Base-by-base conservation (phyloP, 2,888 invertebrate species). In the Eilema griseolum region DNA sequence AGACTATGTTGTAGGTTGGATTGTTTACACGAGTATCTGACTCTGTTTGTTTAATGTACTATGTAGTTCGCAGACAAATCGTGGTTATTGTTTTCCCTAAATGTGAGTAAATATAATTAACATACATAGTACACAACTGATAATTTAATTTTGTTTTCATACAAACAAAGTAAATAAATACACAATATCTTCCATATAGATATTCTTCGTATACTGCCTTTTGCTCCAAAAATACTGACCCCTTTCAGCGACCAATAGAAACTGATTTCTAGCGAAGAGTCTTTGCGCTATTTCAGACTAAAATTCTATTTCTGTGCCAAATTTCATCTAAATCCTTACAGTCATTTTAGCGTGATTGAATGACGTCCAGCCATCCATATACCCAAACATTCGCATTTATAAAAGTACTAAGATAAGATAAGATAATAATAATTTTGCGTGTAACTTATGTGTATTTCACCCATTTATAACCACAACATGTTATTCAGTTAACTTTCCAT, bases 21-120 rank as follows among this genome's bases (percentile, higher is more conserved):
- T 74, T 74, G 69, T 82, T 71, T 71, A 66, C 56, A 74, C 33
- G 59, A 73, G 41, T 73, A 71, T 73, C 73, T 72, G 66, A 66
- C 63, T 61, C 67, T 72, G 68, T 61, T 65, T 66, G 16, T 67
- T 26, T 24, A 10, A 37, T 33, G 37, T 24, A 23, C 61, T 69
- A 66, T 62, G 62, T 14, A 61, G 33, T 61, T 59, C 26, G 59
- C 41, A 69, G 69, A 57, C 67, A 52, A 64, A 24, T 68, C 12
- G 33, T 60, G 73, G 69, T 75, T 63, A 52, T 67, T 73, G 69
- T 72, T 72, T 71, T 66, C 28, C 16, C 28, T 63, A 69, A 61
- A 37, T 33, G 12, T 31, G 64, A 1, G 56, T 3, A 46, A 11
- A 46, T 63, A 37, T 59, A 63, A 41, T 52, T 70, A 66, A 66